Evolutionary conservation across 2,113 vertebrate genomes (phyloP).

Genomic region (Pitta sordida): DNA sequence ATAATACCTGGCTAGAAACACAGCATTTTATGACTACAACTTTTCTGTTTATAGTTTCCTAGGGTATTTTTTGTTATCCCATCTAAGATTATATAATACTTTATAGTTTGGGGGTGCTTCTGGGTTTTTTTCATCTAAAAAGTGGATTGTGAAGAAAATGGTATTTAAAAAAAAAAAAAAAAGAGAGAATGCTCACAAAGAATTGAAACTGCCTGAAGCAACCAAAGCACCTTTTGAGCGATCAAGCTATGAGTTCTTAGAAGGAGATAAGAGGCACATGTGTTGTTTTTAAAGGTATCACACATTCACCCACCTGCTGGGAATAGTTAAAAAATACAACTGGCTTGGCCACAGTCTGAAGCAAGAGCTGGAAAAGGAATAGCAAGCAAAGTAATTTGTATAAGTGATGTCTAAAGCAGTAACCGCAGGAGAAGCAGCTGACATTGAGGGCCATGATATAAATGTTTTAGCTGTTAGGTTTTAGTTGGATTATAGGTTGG

Average conservation of each 20-base stretch:
- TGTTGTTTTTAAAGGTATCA: not conserved
- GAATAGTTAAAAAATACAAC: constrained; percentile 12
- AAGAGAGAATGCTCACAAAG: not conserved
- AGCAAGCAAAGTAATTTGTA: not conserved
- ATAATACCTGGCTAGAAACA: not conserved
- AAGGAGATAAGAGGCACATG: constrained; percentile 10
- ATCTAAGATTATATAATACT: not conserved
- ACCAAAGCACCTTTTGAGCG: constrained; percentile 9
- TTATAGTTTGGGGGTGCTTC: not conserved
- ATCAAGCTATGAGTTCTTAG: not conserved
- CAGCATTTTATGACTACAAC: not conserved
- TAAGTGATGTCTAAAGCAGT: not conserved
- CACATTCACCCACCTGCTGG: not conserved
- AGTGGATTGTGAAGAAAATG: not conserved
- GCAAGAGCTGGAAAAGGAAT: not conserved
- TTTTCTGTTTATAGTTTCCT: not conserved
- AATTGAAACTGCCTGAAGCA: constrained; percentile 41
- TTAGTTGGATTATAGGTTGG: no score
- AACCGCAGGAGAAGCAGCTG: not conserved
- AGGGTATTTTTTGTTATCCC: not conserved
- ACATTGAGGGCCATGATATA: no score
- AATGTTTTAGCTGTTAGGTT: no score
- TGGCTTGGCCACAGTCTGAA: constrained; percentile 9
- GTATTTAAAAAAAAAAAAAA: not conserved
- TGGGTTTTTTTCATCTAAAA: not conserved